Evolutionary conservation across 2,797 vertebrate species (phyloP), one percentile per base, ranked within the genome.

Genomic region (Sarcoramphus papa): DNA sequence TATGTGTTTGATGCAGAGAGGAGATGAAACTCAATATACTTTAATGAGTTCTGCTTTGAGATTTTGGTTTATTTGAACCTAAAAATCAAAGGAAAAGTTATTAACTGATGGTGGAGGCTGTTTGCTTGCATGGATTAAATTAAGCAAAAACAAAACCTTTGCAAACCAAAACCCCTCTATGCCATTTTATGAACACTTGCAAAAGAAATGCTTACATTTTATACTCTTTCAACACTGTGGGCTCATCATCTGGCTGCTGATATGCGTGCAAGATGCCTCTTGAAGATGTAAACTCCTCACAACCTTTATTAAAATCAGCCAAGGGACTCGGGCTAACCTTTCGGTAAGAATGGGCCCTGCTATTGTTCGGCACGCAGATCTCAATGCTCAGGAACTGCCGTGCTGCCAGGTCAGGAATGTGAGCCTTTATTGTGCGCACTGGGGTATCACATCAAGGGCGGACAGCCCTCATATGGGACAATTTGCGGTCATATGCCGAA

Each of bases 41-140:
- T 75, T 64, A 31, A 37, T 51, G 81, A 95, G 72, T 28, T 85
- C 50, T 83, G 72, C 63, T 64, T 62, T 0, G 4, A 85, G 72
- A 88, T 81, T 75, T 83, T 54, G 53, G 48, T n/a, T 95, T 85
- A 75, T 85, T 85, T 91, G 84, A 93, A 90, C 57, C 25, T 51
- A 85, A 83, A 89, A 93, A 85, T 88, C 81, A 83, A 70, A 72
- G 59, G 60, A 33, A 17, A 65, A 50, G 56, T 50, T 91, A 82
- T 62, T 69, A 91, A 82, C 76, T 37, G 41, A 83, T 11, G 51
- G 47, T 11, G 51, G 47, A 89, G n/a, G 76, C 65, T 82, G 56
- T 74, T 78, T 40, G 81, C 62, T n/a, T 51, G 67, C 18, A 30
- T 28, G 65, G 69, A 69, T 64, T 51, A 60, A 69, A 88, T 73